A percentile compares a stretch with the other conserved stretches of the same genome.
Conservation (phyloP, 2,797 vertebrate genomes). For the Brachyrhaphis roseni region DNA sequence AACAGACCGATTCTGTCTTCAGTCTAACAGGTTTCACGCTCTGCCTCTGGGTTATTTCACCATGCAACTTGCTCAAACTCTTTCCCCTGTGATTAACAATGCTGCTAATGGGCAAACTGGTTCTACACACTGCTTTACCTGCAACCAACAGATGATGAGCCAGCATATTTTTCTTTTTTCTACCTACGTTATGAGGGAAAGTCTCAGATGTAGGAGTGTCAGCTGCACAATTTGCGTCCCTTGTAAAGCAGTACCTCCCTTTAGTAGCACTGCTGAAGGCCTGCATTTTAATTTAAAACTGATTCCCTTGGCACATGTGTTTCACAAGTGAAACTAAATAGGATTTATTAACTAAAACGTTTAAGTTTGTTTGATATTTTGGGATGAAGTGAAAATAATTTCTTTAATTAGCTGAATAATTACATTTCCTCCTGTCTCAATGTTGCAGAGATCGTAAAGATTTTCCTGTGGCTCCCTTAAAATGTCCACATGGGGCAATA, state of each 20-base stretch:
- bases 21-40: constrained; percentile 48
- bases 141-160: constrained; percentile 22
- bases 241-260: neutral
- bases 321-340: constrained; percentile 41
- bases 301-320: constrained; percentile 25
- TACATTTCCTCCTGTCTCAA: constrained; percentile 25
- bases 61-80: constrained; percentile 33
- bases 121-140: constrained; percentile 11
- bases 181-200: constrained; percentile 6
- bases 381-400: constrained; percentile 41
- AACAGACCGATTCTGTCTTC: constrained; percentile 52
- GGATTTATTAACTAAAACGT: constrained; percentile 45
- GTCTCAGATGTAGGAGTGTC: constrained; percentile 32
- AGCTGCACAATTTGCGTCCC: constrained; percentile 3
- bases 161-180: constrained; percentile 29
- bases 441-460: neutral
- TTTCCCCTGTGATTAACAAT: constrained; percentile 30
- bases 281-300: constrained; percentile 12
- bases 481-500: constrained; percentile 5
- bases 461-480: constrained; percentile 25
- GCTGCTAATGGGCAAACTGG: constrained; percentile 12
- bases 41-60: constrained; percentile 50
- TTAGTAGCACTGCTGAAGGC: constrained; percentile 14
- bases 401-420: constrained; percentile 19
- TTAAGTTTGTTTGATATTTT: constrained; percentile 39